Percentiles rank a stretch among this genome's conserved stretches.
Evolutionary conservation across 64 coral and sea anemone species (phyloP).

Genomic region (Catalaphyllia jardinei): DNA sequence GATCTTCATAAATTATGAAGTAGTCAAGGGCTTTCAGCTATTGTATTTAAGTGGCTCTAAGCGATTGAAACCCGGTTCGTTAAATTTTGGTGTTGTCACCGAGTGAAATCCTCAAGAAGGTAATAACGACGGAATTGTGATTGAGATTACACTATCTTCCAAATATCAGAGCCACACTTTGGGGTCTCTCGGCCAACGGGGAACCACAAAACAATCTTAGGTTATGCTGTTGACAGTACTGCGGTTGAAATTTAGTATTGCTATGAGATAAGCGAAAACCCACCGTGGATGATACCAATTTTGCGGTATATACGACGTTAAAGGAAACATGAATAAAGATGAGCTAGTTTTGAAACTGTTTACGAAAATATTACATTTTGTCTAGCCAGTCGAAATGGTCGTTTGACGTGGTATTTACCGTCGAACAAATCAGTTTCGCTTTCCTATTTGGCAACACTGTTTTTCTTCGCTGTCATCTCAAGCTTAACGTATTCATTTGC

Average conservation of each 20-base stretch:
- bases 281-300: neutral
- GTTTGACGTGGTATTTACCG: neutral
- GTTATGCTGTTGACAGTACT: neutral
- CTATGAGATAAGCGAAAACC: neutral
- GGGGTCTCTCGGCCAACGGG: neutral
- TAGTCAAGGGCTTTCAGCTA: neutral
- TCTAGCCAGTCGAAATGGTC: neutral
- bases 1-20: constrained; percentile 3
- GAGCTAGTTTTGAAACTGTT: neutral
- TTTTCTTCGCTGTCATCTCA: neutral
- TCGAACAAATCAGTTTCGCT: neutral
- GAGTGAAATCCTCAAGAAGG: neutral
- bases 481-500: neutral
- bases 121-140: neutral
- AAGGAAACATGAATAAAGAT: neutral
- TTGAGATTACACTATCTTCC: neutral
- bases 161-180: neutral
- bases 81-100: too few species aligned
- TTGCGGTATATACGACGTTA: neutral
- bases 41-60: neutral
- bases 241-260: neutral
- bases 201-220: neutral
- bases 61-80: neutral
- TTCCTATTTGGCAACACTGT: neutral
- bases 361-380: neutral